These are phyloP conservation scores for Bugula neritina DNA, from an alignment of 2,888 invertebrate species.

Conservation along the genomic window DNA sequence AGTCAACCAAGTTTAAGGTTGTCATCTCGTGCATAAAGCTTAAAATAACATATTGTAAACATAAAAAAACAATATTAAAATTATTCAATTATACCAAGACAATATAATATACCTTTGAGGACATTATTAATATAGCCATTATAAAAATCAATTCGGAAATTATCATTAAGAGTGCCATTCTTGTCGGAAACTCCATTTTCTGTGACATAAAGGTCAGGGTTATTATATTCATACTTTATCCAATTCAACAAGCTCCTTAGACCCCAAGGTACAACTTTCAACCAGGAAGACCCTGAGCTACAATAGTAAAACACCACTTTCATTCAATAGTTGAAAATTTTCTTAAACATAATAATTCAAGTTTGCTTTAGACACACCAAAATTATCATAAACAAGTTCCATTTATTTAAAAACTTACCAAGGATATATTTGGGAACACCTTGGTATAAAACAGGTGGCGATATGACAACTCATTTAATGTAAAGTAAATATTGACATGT, in stretches of 20 bases:
- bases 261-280: slow-evolving; percentile 41
- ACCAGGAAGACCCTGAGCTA: slow-evolving; percentile 34
- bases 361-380: too few relatives aligned
- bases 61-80: background rate
- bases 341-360: too few relatives aligned
- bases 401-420: too few relatives aligned
- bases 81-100: background rate
- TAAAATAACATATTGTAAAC: background rate
- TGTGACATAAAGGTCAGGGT: slow-evolving; percentile 41
- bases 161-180: slow-evolving; percentile 40
- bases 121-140: slow-evolving; percentile 45
- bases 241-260: slow-evolving; percentile 41
- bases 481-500: too few relatives aligned
- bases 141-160: slow-evolving; percentile 40
- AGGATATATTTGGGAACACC: too few relatives aligned
- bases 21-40: background rate
- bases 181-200: slow-evolving; percentile 46
- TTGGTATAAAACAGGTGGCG: too few relatives aligned
- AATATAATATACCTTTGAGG: slow-evolving; percentile 41
- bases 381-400: too few relatives aligned
- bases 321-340: too few relatives aligned
- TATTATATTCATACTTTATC: slow-evolving; percentile 39
- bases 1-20: background rate
- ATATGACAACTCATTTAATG: too few relatives aligned
- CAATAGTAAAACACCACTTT: too few relatives aligned